Evolutionary conservation across 1,140 invertebrate genomes (phyloP).

Genomic region (Trinorchestia longiramus): DNA sequence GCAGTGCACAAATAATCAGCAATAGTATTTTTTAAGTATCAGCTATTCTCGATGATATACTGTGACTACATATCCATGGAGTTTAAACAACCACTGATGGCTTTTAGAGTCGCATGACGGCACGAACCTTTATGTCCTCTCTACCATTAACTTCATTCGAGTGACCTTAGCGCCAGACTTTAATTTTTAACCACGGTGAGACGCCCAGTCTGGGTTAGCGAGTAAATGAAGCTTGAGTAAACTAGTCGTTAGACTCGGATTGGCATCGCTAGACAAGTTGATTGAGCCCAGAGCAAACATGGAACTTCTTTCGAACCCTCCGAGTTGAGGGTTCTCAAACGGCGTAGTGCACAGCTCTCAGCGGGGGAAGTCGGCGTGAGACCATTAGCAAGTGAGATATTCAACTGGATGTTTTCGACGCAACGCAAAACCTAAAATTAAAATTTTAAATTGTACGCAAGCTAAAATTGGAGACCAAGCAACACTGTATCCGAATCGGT

Average conservation of each 20-base stretch:
- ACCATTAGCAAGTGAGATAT: background rate
- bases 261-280: background rate
- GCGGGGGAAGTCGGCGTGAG: background rate
- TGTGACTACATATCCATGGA: no score
- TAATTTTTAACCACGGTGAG: no score
- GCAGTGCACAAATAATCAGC: no score
- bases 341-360: background rate
- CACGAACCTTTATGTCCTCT: no score
- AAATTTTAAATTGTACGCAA: background rate
- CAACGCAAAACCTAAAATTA: background rate
- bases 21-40: background rate
- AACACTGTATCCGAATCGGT: background rate
- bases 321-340: background rate
- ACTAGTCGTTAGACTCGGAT: background rate
- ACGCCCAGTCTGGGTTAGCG: no score
- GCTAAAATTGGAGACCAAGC: background rate
- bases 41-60: background rate
- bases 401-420: background rate
- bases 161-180: no score
- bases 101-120: no score
- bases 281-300: background rate
- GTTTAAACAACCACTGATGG: no score
- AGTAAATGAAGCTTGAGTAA: background rate
- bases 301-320: background rate
- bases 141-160: no score